Evolutionary conservation across 1,140 invertebrate species (phyloP).

Genomic region (Drosophila truncata): DNA sequence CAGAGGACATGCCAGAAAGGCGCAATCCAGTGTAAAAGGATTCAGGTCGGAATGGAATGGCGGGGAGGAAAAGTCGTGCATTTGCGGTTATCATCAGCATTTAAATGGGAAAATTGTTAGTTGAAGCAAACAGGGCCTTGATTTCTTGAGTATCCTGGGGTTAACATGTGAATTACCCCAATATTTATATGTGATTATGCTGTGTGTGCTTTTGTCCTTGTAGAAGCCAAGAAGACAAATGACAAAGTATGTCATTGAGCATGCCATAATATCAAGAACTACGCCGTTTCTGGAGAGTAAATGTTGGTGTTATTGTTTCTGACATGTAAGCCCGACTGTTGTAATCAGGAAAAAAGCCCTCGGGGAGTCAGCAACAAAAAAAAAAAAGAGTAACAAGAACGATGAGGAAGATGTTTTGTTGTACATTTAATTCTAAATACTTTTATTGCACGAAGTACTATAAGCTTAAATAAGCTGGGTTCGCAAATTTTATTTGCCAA

Average conservation of each 20-base stretch:
- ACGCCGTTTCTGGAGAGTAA: constrained; percentile 9
- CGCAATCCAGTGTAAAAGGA: constrained; percentile 28
- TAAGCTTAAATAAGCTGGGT: no score
- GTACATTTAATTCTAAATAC: not conserved
- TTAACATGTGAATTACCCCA: constrained; percentile 30
- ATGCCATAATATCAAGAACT: constrained; percentile 31
- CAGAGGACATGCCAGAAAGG: constrained; percentile 67
- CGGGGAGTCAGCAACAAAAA: constrained; percentile 22
- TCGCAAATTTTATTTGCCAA: no score
- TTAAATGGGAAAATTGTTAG: constrained; percentile 57
- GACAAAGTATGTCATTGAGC: constrained; percentile 67
- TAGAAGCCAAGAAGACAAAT: constrained; percentile 48
- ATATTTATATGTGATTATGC: constrained; percentile 28
- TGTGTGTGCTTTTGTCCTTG: constrained; percentile 31
- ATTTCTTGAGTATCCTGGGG: constrained; percentile 18
- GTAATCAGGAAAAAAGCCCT: constrained; percentile 68
- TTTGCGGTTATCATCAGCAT: constrained; percentile 26
- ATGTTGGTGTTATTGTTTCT: constrained; percentile 36
- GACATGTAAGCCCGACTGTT: constrained; percentile 64
- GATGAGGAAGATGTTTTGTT: not conserved
- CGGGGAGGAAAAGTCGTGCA: not conserved
- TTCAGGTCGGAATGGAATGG: not conserved
- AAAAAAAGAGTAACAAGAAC: not conserved
- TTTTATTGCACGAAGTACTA: not conserved
- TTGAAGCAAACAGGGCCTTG: constrained; percentile 49